phyloP scores from a whole-genome alignment of 2,113 vertebrate species.

The Paramormyrops kingsleyae region DNA sequence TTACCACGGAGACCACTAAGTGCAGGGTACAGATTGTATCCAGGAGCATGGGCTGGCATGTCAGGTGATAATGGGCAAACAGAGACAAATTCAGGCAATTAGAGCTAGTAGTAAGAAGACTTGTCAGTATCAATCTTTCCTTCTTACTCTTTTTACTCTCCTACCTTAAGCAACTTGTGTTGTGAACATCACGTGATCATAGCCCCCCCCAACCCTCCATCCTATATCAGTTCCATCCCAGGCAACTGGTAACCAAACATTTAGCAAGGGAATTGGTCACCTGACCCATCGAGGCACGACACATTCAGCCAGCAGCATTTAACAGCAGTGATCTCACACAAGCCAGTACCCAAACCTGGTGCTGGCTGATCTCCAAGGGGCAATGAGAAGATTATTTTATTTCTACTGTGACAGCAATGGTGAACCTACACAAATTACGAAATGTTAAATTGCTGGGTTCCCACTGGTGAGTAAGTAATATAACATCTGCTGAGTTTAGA shows the following conservation, averaged over 20 bases:
- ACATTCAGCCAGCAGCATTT: background rate
- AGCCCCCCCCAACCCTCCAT: too few relatives aligned
- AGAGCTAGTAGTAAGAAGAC: slow-evolving; percentile 42
- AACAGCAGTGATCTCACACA: background rate
- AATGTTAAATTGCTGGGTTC: background rate
- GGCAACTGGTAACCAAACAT: background rate
- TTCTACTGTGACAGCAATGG: background rate
- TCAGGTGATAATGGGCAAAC: slow-evolving; percentile 31
- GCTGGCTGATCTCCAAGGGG: background rate
- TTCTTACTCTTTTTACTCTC: slow-evolving; percentile 27
- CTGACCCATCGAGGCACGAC: background rate
- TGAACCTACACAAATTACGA: background rate
- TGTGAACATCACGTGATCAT: slow-evolving; percentile 20
- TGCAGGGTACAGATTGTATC: slow-evolving; percentile 24
- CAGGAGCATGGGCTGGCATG: slow-evolving; percentile 15
- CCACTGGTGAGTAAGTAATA: background rate
- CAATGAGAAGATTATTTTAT: background rate
- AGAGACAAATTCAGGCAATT: slow-evolving; percentile 34
- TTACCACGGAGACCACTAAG: slow-evolving; percentile 39
- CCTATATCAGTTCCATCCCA: background rate
- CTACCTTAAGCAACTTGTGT: slow-evolving; percentile 26
- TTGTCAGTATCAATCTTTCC: slow-evolving; percentile 52
- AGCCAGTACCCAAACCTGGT: background rate
- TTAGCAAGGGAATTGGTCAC: background rate
- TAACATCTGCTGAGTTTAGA: background rate